Base-by-base conservation (phyloP, 2,113 vertebrate genomes). In the Heloderma charlesbogerti region DNA sequence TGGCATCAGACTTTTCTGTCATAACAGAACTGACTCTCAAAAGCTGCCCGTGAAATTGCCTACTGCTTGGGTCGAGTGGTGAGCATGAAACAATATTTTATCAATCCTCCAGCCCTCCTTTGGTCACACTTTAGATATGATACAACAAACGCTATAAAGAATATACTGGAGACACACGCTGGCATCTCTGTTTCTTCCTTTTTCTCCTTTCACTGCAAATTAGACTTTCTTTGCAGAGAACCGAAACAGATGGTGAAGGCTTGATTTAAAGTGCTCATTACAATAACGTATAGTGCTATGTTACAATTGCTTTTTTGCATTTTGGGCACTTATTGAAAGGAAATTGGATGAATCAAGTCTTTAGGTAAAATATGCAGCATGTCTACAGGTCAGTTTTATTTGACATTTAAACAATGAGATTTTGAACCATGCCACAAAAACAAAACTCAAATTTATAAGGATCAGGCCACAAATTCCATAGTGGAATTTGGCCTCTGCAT, bases 181-280 rank as follows among this genome's bases (percentile, higher is more conserved):
- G 57, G 48, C 16, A 40, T 66, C 57, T 37, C 37, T 63, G 20
- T 66, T 66, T 84, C 82, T 66, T 57, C 71, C 51, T 40, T 34
- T 63, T 34, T 29, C 60, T 25, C 87, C 48, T 80, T 88, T 66
- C 67, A 69, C 31, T 80, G 87, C 87, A 88, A 88, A 88, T 80
- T 79, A 80, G 87, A 45, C 40, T 60, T 22, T 79, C 37, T 79
- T 29, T 80, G 31, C 60, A 67, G 43, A 79, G 78, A 80, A 88
- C 43, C 5, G 13, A 31, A 88, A 80, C 87, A 88, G 87, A 80
- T 88, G 75, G 97, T 37, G 88, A 94, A 95, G 92, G 93, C 94
- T 96, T 95, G 88, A 86, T 94, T 96, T 95, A 96, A 96, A 96
- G 88, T 94, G 95, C 95, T 97, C 97, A 94, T 97, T 97, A 97